Evolutionary conservation across 2,888 invertebrate species (phyloP).

Genomic region (Scaptomyza tumidula): DNA sequence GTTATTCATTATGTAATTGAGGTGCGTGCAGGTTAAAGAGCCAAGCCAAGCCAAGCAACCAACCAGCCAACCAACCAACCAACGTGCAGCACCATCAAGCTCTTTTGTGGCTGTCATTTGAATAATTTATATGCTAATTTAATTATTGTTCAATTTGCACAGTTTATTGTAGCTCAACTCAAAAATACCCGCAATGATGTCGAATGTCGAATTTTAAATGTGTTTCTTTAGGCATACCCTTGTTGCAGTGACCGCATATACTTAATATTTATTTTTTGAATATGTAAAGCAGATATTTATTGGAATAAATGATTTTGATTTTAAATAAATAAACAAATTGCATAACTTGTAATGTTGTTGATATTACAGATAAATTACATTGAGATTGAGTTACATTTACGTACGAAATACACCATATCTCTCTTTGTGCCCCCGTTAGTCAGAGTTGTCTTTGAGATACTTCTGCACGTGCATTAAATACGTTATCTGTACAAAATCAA

Average conservation of each 20-base stretch:
- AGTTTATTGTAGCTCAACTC: constrained; percentile 47
- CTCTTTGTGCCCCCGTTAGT: neutral
- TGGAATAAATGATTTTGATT: neutral
- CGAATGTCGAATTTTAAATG: constrained; percentile 5
- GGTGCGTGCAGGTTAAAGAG: constrained; percentile 43
- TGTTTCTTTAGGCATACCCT: neutral
- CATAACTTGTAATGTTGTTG: neutral
- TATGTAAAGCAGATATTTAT: neutral
- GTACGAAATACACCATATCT: too few relatives aligned
- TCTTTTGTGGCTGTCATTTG: constrained; percentile 55
- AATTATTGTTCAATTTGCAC: constrained; percentile 72
- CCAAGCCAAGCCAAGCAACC: constrained; percentile 2
- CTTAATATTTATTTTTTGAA: neutral
- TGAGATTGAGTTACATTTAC: neutral
- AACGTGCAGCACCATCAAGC: constrained; percentile 21
- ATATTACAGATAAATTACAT: too few relatives aligned
- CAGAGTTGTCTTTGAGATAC: constrained; percentile 5
- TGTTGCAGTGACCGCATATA: too few relatives aligned
- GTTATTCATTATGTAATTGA: constrained; percentile 76
- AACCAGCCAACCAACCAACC: constrained; percentile 8
- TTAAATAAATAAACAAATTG: neutral
- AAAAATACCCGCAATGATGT: constrained; percentile 6
- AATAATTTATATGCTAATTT: constrained; percentile 74
- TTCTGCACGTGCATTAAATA: constrained; percentile 28
- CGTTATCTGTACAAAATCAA: constrained; percentile 39